Percentiles rank a stretch among this genome's conserved stretches.
Evolutionary conservation across 2,888 invertebrate species (phyloP).

Genomic region (Thereva unica): DNA sequence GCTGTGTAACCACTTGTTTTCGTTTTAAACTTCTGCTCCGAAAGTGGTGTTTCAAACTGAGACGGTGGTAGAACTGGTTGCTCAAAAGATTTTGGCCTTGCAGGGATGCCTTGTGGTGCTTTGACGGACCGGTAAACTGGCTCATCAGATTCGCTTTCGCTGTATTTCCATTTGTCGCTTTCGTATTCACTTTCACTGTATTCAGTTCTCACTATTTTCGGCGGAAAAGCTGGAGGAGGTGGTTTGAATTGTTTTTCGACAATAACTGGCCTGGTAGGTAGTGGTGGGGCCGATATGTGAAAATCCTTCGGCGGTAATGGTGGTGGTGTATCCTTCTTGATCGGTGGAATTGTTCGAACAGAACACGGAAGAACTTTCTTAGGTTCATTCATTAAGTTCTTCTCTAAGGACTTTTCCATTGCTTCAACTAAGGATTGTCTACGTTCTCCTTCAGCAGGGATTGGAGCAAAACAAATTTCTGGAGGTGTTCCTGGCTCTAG

Average conservation of each 20-base stretch:
- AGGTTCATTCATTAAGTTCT: slow-evolving; percentile 61
- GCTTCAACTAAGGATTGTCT: slow-evolving; percentile 64
- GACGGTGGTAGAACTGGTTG: slow-evolving; percentile 62
- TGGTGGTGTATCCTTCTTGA: slow-evolving; percentile 54
- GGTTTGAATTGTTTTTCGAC: slow-evolving; percentile 55
- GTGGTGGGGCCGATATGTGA: slow-evolving; percentile 56
- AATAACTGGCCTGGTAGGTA: slow-evolving; percentile 51
- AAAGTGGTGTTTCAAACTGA: slow-evolving; percentile 55
- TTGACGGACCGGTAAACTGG: slow-evolving; percentile 62
- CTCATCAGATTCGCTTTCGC: slow-evolving; percentile 68
- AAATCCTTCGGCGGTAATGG: slow-evolving; percentile 57
- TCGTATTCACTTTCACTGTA: slow-evolving; percentile 70
- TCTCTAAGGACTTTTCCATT: slow-evolving; percentile 63
- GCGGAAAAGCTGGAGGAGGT: slow-evolving; percentile 64
- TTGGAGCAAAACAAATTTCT: slow-evolving; percentile 67
- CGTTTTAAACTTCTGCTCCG: slow-evolving; percentile 42
- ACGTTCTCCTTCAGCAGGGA: slow-evolving; percentile 57
- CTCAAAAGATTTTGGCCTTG: slow-evolving; percentile 62
- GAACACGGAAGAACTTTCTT: slow-evolving; percentile 62
- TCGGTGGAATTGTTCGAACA: slow-evolving; percentile 62
- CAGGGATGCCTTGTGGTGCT: slow-evolving; percentile 57
- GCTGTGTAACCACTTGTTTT: slow-evolving; percentile 69
- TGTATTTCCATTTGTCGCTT: slow-evolving; percentile 70
- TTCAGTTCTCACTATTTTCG: slow-evolving; percentile 63
- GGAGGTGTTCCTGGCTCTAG: slow-evolving; percentile 71